These are phyloP conservation scores for Lepus townsendii DNA, from an alignment of 2,797 vertebrate species.

Conservation along the genomic window DNA sequence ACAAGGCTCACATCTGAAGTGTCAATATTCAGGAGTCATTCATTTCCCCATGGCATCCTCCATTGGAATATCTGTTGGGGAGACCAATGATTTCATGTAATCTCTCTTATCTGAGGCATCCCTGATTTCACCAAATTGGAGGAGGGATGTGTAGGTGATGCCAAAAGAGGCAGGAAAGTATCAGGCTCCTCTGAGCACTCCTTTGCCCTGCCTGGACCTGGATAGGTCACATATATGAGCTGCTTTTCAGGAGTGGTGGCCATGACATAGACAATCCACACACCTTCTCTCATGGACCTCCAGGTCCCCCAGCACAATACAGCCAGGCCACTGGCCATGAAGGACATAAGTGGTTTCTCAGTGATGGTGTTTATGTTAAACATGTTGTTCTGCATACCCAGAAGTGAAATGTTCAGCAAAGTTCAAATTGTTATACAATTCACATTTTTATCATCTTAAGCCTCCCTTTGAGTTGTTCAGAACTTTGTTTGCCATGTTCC, in stretches of 20 bases:
- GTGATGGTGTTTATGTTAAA: background rate
- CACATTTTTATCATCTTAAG: constrained; percentile 58
- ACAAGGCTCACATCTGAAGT: constrained; percentile 30
- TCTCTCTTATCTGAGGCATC: background rate
- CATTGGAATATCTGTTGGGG: background rate
- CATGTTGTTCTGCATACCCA: background rate
- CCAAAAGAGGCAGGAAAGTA: background rate
- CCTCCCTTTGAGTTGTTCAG: constrained; percentile 53
- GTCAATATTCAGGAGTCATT: background rate
- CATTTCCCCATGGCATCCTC: background rate
- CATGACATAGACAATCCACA: background rate
- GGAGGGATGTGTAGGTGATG: background rate
- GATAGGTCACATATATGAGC: background rate
- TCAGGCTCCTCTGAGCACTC: background rate
- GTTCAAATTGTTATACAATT: background rate
- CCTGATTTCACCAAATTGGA: constrained; percentile 35
- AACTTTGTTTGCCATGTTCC: constrained; percentile 68
- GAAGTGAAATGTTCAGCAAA: constrained; percentile 46
- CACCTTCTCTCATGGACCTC: background rate
- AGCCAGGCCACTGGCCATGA: background rate
- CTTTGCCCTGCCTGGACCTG: background rate
- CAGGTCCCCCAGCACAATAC: background rate
- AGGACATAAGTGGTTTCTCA: background rate
- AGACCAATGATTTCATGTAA: background rate
- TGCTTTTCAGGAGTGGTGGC: background rate